These are phyloP conservation scores for Prosopocoilus inquinatus DNA, from an alignment of 2,888 invertebrate species.

Conservation along the genomic window DNA sequence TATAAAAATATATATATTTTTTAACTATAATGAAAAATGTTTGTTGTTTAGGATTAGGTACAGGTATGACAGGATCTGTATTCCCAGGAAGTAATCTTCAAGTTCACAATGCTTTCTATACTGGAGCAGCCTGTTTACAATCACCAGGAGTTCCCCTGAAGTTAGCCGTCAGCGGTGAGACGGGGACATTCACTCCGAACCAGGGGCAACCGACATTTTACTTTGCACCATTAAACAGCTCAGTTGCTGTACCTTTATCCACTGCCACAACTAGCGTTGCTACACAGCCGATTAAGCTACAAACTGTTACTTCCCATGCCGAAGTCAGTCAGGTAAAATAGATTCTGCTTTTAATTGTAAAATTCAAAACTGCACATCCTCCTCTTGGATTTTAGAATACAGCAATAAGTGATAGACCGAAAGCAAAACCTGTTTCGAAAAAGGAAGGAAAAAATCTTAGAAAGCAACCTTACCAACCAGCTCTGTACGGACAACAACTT, in stretches of 20 bases:
- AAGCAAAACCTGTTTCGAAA: slow-evolving; percentile 77
- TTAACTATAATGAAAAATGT: slow-evolving; percentile 12
- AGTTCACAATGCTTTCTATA: slow-evolving; percentile 52
- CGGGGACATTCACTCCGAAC: slow-evolving; percentile 42
- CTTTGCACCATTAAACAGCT: slow-evolving; percentile 55
- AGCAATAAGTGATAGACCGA: slow-evolving; percentile 80
- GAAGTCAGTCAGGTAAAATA: slow-evolving; percentile 55
- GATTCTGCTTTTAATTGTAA: neutral
- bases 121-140: slow-evolving; percentile 43
- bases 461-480: slow-evolving; percentile 54
- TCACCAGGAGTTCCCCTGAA: slow-evolving; percentile 38
- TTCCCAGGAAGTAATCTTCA: slow-evolving; percentile 47
- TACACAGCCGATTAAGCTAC: slow-evolving; percentile 44
- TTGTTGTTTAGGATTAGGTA: slow-evolving; percentile 44
- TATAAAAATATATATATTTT: slow-evolving; percentile 11
- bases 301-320: slow-evolving; percentile 53
- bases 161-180: slow-evolving; percentile 34
- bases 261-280: slow-evolving; percentile 32
- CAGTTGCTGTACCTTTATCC: slow-evolving; percentile 43
- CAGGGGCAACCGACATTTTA: slow-evolving; percentile 54
- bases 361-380: neutral
- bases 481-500: slow-evolving; percentile 49
- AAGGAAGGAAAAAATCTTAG: slow-evolving; percentile 75
- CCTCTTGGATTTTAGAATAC: slow-evolving; percentile 55
- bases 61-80: slow-evolving; percentile 48